phyloP scores from a whole-genome alignment of 2,113 vertebrate genomes.

The Narcine bancroftii region DNA sequence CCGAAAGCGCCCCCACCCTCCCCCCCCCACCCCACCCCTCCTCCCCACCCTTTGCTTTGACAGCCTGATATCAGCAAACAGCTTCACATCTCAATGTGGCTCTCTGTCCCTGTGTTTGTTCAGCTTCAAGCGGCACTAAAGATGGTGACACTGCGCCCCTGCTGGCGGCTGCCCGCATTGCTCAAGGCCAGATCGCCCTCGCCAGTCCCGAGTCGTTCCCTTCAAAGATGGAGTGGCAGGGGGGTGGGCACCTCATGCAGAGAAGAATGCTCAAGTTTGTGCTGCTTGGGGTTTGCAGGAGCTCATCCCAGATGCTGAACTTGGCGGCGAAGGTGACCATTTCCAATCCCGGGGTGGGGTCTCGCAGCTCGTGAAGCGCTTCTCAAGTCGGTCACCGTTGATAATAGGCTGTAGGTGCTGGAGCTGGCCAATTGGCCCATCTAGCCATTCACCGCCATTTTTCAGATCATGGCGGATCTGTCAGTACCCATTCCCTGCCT shows the following conservation, averaged over 20 bases:
- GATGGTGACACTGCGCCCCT: background rate
- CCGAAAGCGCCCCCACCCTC: conserved; percentile 28
- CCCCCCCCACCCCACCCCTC: too few species aligned
- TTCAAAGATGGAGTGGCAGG: background rate
- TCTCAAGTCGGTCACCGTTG: background rate
- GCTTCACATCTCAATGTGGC: conserved; percentile 18
- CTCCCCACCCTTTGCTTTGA: conserved; percentile 15
- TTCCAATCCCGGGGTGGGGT: background rate
- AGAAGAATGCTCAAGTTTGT: background rate
- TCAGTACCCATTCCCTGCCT: too few species aligned
- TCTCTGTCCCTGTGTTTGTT: background rate
- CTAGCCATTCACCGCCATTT: too few species aligned
- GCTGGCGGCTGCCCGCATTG: background rate
- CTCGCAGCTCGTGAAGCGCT: background rate
- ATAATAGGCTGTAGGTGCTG: too few species aligned
- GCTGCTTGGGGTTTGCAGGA: background rate
- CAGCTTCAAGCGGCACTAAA: too few species aligned
- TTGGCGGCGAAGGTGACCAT: background rate
- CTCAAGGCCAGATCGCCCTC: background rate
- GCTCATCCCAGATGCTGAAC: too few species aligned
- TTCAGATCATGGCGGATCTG: too few species aligned
- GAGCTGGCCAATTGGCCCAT: too few species aligned
- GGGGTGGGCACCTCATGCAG: background rate
- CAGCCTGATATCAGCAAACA: conserved; percentile 18
- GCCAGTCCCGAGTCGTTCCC: too few species aligned